Percentiles rank a stretch among this genome's conserved stretches.
These are phyloP conservation scores for Macroteleia sp. DNA, from an alignment of 2,888 invertebrate species.

Conservation along the genomic window DNA sequence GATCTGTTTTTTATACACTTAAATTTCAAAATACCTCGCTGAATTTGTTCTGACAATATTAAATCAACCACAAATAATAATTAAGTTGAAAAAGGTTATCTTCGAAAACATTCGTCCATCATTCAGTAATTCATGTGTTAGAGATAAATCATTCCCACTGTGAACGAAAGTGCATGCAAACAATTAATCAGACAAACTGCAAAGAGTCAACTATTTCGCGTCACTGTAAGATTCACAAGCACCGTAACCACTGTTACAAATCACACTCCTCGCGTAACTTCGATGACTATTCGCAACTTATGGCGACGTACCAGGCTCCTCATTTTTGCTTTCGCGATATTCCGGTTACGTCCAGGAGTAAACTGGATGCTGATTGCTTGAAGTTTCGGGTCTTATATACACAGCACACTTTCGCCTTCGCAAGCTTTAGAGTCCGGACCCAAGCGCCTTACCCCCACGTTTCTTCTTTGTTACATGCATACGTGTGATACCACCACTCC, in stretches of 20 bases:
- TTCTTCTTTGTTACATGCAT: slow-evolving; percentile 79
- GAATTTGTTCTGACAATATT: too few species aligned
- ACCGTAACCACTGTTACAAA: slow-evolving; percentile 23
- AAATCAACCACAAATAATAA: too few species aligned
- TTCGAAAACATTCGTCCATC: too few species aligned
- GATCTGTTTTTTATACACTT: too few species aligned
- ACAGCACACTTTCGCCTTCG: slow-evolving; percentile 86
- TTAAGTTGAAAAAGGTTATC: too few species aligned
- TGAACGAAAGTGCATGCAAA: neutral
- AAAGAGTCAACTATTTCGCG: neutral
- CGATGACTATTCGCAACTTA: slow-evolving; percentile 28
- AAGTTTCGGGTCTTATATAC: slow-evolving; percentile 86
- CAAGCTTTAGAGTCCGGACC: slow-evolving; percentile 74
- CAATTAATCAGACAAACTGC: neutral
- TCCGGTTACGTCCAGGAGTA: slow-evolving; percentile 85
- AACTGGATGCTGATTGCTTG: slow-evolving; percentile 86
- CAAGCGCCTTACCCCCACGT: slow-evolving; percentile 80
- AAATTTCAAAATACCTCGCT: too few species aligned
- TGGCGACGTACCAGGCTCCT: slow-evolving; percentile 81
- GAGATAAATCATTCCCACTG: neutral
- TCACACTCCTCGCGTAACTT: slow-evolving; percentile 46
- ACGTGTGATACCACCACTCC: slow-evolving; percentile 77
- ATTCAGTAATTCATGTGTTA: neutral
- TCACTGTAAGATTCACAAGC: slow-evolving; percentile 22
- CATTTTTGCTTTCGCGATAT: slow-evolving; percentile 83